Base-by-base conservation (phyloP, 2,888 invertebrate species). In the Pollenia angustigena region DNA sequence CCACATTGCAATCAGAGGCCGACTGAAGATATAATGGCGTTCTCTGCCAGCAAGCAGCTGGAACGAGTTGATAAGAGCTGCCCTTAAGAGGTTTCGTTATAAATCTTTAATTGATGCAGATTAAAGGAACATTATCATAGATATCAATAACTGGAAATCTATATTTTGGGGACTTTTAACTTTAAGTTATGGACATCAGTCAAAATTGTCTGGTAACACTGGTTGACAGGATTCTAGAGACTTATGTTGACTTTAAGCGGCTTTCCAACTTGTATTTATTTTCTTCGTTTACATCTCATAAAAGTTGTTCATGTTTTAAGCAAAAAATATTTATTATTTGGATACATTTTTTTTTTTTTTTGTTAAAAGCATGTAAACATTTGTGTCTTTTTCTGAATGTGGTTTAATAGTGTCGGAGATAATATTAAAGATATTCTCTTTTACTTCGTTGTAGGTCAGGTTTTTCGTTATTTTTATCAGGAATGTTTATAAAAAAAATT, bases 211-310 rank as follows among this genome's bases (percentile, higher is more conserved):
- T 32, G 32, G 32, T 6, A 32, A 6, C 32, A 32, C 32, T 32
- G 32, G 32, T 1, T 32, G 32, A 6, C 32, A 76, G 48, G 75
- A 58, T 83, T 76, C 48, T 58, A 76, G 16, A 71, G 82, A 72
- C 85, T 85, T 71, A 58, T 64, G 76, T 76, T 85, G 76, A 79
- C 83, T 86, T 80, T 76, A 86, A 86, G 86, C 80, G 80, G 75
- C 80, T 83, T 83, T 80, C 76, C 62, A 76, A 68, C 76, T 83
- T 80, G 44, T 60, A 56, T 62, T 56, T 68, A 7, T 60, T 23
- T 58, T 71, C 6, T 64, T 66, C 7, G 40, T 23, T 11, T 23
- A 32, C 32, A 32, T 72, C 4, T 50, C 62, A 16, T 2, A 32
- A 1, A 6, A 42, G 9, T 64, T 64, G 42, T 44, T 56, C 12